Evolutionary conservation across 2,888 invertebrate species (phyloP).

Genomic region (Polydrusus tereticollis): DNA sequence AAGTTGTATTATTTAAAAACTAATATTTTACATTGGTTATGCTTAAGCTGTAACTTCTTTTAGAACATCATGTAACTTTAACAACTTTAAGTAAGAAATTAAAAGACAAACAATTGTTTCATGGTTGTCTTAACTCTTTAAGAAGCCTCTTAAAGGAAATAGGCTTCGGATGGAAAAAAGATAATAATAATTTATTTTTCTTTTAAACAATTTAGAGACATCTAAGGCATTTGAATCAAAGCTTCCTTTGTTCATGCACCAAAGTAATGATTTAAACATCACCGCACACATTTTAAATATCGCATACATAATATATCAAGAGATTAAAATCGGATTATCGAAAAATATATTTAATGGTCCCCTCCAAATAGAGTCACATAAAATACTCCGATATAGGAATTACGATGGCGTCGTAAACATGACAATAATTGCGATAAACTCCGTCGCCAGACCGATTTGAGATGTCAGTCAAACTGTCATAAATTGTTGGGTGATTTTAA

Average conservation of each 20-base stretch:
- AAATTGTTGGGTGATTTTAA: constrained; percentile 29
- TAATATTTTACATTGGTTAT: too few relatives aligned
- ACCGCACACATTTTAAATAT: background rate
- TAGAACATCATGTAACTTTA: too few relatives aligned
- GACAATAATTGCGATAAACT: constrained; percentile 15
- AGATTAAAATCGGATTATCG: background rate
- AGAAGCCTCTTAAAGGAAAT: too few relatives aligned
- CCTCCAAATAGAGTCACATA: background rate
- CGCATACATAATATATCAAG: background rate
- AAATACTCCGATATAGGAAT: constrained; percentile 7
- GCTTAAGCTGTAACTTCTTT: too few relatives aligned
- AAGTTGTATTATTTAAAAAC: too few relatives aligned
- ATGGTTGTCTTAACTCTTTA: too few relatives aligned
- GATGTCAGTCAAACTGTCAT: constrained; percentile 31
- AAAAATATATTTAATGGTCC: background rate
- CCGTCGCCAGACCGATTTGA: constrained; percentile 3
- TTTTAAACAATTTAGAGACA: too few relatives aligned
- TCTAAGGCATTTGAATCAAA: too few relatives aligned
- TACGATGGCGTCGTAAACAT: constrained; percentile 8
- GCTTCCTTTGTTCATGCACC: background rate
- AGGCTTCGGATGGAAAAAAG: too few relatives aligned
- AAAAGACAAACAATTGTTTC: too few relatives aligned
- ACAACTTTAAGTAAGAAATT: too few relatives aligned
- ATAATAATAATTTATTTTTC: too few relatives aligned
- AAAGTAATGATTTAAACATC: background rate